A percentile compares a stretch with the other conserved stretches of the same genome.
These are phyloP conservation scores for Sebastolobus altivelis DNA, from an alignment of 2,797 vertebrate genomes.

Conservation along the genomic window DNA sequence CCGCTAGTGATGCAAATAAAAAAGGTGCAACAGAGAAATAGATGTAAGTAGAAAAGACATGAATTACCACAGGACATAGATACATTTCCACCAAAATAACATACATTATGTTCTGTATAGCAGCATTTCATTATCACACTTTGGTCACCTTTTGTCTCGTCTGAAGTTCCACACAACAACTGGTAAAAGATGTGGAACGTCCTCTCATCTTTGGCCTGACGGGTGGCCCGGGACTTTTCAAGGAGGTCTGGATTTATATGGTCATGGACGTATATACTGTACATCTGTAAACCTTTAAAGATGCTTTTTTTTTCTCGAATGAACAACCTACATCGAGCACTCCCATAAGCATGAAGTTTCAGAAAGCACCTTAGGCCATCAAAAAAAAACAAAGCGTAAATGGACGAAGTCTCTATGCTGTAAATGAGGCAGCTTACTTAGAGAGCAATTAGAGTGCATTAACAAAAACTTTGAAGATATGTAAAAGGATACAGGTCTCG, in stretches of 20 bases:
- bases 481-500: constrained; percentile 93
- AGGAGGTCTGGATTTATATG: constrained; percentile 88
- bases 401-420: neutral
- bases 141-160: constrained; percentile 85
- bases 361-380: neutral
- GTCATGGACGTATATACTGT: constrained; percentile 61
- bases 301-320: neutral
- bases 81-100: constrained; percentile 3
- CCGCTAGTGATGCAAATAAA: constrained; percentile 75
- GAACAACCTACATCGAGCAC: neutral
- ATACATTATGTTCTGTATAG: neutral
- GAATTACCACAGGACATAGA: neutral
- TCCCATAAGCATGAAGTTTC: neutral
- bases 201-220: constrained; percentile 94
- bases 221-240: constrained; percentile 93
- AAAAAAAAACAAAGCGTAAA: neutral
- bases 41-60: neutral
- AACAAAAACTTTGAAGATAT: neutral
- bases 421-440: neutral
- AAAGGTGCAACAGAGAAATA: neutral
- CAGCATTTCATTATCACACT: neutral
- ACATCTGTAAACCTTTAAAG: neutral
- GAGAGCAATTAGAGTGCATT: neutral
- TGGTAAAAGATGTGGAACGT: constrained; percentile 96
- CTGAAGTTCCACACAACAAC: constrained; percentile 88